These are phyloP conservation scores for Brienomyrus brachyistius DNA, from an alignment of 2,113 vertebrate species.

Conservation along the genomic window DNA sequence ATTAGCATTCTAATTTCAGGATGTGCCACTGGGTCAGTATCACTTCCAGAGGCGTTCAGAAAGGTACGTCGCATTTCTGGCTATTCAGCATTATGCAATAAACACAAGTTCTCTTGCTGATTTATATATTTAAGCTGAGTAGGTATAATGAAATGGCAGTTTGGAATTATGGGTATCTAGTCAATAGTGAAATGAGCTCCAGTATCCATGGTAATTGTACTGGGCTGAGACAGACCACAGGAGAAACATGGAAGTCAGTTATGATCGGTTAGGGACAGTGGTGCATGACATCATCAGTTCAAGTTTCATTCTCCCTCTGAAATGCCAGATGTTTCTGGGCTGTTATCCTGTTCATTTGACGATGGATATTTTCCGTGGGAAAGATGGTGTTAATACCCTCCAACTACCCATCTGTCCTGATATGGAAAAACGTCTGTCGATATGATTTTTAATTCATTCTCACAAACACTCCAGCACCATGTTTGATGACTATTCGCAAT, in stretches of 20 bases:
- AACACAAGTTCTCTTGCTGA: too few relatives aligned
- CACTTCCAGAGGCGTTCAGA: slow-evolving; percentile 89
- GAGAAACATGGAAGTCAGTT: neutral
- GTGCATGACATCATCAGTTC: neutral
- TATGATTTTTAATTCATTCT: neutral
- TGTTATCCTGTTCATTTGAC: neutral
- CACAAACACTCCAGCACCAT: neutral
- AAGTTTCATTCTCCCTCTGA: neutral
- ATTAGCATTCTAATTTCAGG: slow-evolving; percentile 52
- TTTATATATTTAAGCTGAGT: neutral
- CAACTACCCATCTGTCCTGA: neutral
- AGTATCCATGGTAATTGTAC: neutral
- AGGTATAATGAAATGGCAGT: neutral
- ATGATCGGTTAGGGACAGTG: too few relatives aligned
- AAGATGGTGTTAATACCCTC: neutral
- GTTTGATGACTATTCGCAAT: neutral
- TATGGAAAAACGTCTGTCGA: neutral
- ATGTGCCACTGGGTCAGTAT: slow-evolving; percentile 90
- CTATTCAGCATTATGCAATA: neutral
- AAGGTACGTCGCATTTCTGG: slow-evolving; percentile 63
- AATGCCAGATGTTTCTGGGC: neutral
- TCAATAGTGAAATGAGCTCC: slow-evolving; percentile 9
- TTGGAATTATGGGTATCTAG: neutral
- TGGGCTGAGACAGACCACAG: neutral
- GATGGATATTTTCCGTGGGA: neutral